Percentiles rank a stretch among this genome's conserved stretches.
Evolutionary conservation across 2,113 vertebrate genomes (phyloP).

Genomic region (Trichomycterus rosablanca): DNA sequence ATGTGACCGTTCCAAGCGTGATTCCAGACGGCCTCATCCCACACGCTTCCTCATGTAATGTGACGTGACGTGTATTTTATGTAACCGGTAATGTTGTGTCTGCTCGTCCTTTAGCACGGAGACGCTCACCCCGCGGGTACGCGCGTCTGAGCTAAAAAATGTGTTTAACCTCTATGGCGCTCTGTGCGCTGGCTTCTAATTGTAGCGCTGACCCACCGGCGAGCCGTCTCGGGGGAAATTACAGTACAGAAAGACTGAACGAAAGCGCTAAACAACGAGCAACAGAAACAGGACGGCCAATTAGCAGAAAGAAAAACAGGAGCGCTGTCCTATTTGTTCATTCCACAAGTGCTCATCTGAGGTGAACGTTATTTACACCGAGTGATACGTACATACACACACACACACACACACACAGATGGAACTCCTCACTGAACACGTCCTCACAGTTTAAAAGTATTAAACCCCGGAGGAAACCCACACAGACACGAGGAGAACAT

Average conservation of each 20-base stretch:
- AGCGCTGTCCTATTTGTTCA: no score
- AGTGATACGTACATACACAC: background rate
- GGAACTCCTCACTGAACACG: no score
- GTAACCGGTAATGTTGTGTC: background rate
- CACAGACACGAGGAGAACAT: no score
- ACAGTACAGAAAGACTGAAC: background rate
- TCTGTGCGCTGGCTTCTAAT: slow-evolving; percentile 20
- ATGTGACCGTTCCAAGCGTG: background rate
- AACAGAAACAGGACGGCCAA: slow-evolving; percentile 18
- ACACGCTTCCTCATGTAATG: background rate
- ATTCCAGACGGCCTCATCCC: background rate
- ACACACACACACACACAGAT: background rate
- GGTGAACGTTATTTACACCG: background rate
- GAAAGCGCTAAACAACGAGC: no score
- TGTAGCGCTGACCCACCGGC: slow-evolving; percentile 1
- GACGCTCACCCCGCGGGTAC: background rate
- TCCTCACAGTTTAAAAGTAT: no score
- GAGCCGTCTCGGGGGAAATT: slow-evolving; percentile 17
- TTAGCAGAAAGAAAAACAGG: slow-evolving; percentile 1
- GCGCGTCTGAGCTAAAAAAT: background rate
- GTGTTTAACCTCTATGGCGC: background rate
- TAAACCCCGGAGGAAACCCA: no score
- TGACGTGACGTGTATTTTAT: no score
- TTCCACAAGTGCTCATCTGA: no score
- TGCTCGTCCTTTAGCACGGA: background rate